Base-by-base conservation (phyloP, 1,140 invertebrate genomes). In the Eriocheir sinensis region DNA sequence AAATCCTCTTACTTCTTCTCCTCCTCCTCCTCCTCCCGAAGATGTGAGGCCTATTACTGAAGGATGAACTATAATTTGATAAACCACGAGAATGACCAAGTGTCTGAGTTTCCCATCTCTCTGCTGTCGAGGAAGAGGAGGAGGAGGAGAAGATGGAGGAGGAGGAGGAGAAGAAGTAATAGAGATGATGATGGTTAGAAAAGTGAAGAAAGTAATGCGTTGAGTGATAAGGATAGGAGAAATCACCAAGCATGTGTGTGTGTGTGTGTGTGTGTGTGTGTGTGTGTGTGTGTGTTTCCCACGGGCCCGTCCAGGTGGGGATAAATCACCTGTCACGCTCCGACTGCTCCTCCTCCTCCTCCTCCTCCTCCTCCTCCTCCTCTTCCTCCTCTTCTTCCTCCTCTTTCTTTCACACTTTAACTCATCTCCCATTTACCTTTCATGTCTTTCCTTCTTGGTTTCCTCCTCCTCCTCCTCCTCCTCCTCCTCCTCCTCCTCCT, bases 251-350 rank as follows among this genome's bases (percentile, higher is more conserved):
- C n/a, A n/a, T 72, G 60, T 72, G 60, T 72, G 34, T 86, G 34
- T 38, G 41, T 86, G 85, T 38, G 41, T 86, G 30, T 38, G 41
- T 86, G 85, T 38, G 36, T 86, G 85, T 38, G 85, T 86, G 41
- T 86, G 85, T 86, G 36, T 86, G 85, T 86, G 85, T 38, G 85
- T 30, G 85, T 38, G 36, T 38, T 44, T 86, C 85, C 41, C 85
- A 86, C 36, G 85, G 85, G 85, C 3, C n/a, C 21, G 4, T 72
- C 60, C 60, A n/a, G n/a, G 4, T 21, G 60, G 60, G 60, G 6
- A 72, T 72, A 72, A 72, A 72, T 72, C 60, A 72, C n/a, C 12
- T 72, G 60, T 72, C 60, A 72, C 60, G 60, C 60, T 72, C 21
- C 60, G 60, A 12, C 60, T 72, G 0, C 83, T 36, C 83, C 83